phyloP scores from a whole-genome alignment of 2,797 vertebrate species.

The Enoplosus armatus region DNA sequence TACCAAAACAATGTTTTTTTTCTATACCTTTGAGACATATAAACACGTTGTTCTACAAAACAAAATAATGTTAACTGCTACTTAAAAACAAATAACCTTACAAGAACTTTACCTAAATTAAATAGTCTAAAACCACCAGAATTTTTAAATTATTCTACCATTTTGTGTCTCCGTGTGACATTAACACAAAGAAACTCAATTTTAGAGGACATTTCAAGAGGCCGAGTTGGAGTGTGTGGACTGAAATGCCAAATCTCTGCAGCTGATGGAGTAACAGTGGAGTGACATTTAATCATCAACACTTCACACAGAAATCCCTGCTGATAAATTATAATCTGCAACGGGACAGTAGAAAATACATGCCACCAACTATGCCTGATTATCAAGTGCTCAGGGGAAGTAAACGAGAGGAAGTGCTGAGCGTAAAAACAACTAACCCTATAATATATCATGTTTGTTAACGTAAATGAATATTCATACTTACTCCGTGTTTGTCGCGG shows the following conservation, averaged over 20 bases:
- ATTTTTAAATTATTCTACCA: background rate
- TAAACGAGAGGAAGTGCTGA: background rate
- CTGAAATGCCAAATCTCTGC: slow-evolving; percentile 62
- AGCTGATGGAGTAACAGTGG: slow-evolving; percentile 40
- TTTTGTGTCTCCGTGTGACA: background rate
- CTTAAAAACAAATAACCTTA: background rate
- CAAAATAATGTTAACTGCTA: too few relatives aligned
- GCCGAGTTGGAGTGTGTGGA: slow-evolving; percentile 5
- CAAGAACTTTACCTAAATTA: background rate
- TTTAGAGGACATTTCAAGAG: slow-evolving; percentile 1
- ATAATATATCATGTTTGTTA: background rate
- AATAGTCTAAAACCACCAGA: background rate
- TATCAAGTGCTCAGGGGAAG: background rate
- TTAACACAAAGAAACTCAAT: background rate
- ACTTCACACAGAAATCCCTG: slow-evolving; percentile 32
- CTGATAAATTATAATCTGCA: slow-evolving; percentile 29
- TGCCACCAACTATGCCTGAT: background rate
- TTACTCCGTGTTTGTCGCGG: background rate
- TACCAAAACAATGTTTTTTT: too few relatives aligned
- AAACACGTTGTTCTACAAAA: background rate
- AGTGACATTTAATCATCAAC: slow-evolving; percentile 61
- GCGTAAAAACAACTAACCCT: background rate
- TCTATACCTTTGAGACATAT: too few relatives aligned
- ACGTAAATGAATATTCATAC: background rate
- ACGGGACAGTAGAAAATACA: background rate